These are phyloP conservation scores for Terrapene triunguis DNA, from an alignment of 2,113 vertebrate species.

Conservation along the genomic window DNA sequence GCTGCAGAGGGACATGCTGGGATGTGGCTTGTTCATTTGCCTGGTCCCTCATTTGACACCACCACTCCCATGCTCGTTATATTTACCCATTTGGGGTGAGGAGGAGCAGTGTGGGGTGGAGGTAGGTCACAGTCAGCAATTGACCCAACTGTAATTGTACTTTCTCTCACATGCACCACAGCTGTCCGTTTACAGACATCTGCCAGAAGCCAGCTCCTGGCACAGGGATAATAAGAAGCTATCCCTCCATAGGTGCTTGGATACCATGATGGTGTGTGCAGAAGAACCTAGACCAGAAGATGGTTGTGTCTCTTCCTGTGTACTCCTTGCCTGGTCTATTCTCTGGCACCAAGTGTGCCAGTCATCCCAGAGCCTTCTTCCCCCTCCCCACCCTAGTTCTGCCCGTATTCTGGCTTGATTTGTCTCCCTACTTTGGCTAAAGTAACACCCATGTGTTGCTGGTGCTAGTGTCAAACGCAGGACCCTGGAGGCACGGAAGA, in stretches of 20 bases:
- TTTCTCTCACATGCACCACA: not conserved
- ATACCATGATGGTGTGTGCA: not conserved
- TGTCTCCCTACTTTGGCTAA: not conserved
- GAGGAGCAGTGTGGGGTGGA: not conserved
- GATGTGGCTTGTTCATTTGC: not conserved
- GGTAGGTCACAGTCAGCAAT: not conserved
- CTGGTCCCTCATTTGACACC: not conserved
- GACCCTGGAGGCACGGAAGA: not conserved
- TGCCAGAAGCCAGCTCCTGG: not conserved
- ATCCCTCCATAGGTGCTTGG: not conserved
- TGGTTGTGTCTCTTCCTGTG: not conserved
- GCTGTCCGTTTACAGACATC: not conserved
- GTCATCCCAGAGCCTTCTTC: not conserved
- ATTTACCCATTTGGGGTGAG: not conserved
- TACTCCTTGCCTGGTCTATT: not conserved
- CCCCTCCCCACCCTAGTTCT: accelerated
- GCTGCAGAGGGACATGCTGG: not conserved
- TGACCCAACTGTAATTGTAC: not conserved
- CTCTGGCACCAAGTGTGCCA: not conserved
- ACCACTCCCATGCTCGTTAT: not conserved
- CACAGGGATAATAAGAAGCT: not conserved
- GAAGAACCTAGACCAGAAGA: not conserved
- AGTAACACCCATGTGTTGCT: not conserved
- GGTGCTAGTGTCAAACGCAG: not conserved
- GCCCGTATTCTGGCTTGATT: not conserved